Percentiles rank a stretch among this genome's conserved stretches.
phyloP scores from a whole-genome alignment of 2,113 vertebrate species.

The Tursiops truncatus region DNA sequence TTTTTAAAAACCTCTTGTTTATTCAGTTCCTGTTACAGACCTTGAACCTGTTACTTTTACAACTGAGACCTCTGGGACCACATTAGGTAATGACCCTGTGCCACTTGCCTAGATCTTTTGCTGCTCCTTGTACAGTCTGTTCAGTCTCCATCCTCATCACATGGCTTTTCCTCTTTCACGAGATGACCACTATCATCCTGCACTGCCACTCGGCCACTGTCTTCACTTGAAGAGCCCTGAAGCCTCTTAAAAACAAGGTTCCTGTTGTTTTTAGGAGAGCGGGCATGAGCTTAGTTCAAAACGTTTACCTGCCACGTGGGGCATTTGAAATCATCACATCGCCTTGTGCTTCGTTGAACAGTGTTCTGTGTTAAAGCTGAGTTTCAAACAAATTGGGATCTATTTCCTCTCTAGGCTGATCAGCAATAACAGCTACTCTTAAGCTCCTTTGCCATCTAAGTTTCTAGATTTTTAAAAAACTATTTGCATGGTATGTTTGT shows the following conservation, averaged over 20 bases:
- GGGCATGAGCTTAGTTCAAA: background rate
- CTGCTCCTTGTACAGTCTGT: background rate
- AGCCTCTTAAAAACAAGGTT: slow-evolving; percentile 45
- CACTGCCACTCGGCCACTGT: background rate
- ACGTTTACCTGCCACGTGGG: background rate
- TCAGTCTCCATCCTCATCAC: background rate
- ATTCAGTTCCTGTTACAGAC: slow-evolving; percentile 57
- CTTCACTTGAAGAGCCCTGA: background rate
- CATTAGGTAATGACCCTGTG: slow-evolving; percentile 40
- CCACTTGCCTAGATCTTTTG: background rate
- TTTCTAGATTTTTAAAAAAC: background rate
- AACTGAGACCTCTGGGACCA: slow-evolving; percentile 10
- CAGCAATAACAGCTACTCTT: background rate
- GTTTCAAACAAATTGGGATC: background rate
- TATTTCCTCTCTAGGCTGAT: background rate
- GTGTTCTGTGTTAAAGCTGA: background rate
- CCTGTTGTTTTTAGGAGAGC: slow-evolving; percentile 19
- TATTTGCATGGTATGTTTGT: background rate
- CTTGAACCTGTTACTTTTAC: slow-evolving; percentile 39
- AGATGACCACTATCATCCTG: background rate
- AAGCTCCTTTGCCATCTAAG: background rate
- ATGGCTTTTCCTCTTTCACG: background rate
- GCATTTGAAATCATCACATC: background rate
- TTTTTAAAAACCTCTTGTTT: background rate
- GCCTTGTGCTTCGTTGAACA: background rate